Evolutionary conservation across 1,140 invertebrate genomes (phyloP).

Genomic region (Gerris buenoi): DNA sequence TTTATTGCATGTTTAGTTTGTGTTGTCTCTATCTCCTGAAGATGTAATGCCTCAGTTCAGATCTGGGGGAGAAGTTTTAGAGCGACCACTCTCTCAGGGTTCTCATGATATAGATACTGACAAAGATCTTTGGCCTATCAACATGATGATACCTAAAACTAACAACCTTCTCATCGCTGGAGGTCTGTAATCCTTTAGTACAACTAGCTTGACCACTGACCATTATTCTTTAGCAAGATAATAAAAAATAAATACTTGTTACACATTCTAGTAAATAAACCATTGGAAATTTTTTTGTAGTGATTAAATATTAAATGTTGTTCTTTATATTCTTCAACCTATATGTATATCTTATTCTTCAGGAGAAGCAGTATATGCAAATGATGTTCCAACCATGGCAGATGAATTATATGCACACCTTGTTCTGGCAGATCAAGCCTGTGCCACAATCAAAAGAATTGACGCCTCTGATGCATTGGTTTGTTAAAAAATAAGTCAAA

Average conservation of each 20-base stretch:
- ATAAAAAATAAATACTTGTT: no score
- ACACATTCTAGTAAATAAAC: no score
- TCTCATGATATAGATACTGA: conserved; percentile 56
- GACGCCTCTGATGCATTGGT: conserved; percentile 43
- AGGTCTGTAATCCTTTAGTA: no score
- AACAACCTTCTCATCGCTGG: conserved; percentile 57
- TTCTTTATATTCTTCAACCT: no score
- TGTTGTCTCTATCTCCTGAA: background rate
- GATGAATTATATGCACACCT: conserved; percentile 49
- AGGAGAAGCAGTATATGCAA: conserved; percentile 54
- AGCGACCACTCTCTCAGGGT: conserved; percentile 47
- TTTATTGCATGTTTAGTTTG: no score
- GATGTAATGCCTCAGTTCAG: conserved; percentile 4
- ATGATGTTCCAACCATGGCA: conserved; percentile 40
- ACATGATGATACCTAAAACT: conserved; percentile 57
- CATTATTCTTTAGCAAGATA: no score
- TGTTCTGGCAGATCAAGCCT: conserved; percentile 33
- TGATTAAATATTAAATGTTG: no score
- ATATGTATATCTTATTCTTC: no score
- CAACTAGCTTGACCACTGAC: no score
- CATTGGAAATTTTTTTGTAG: no score
- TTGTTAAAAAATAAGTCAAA: background rate
- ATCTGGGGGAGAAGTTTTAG: conserved; percentile 15
- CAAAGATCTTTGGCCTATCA: conserved; percentile 56
- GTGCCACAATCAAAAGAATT: conserved; percentile 26